Base-by-base conservation (phyloP, 2,888 invertebrate genomes). In the Drosophila colorata region DNA sequence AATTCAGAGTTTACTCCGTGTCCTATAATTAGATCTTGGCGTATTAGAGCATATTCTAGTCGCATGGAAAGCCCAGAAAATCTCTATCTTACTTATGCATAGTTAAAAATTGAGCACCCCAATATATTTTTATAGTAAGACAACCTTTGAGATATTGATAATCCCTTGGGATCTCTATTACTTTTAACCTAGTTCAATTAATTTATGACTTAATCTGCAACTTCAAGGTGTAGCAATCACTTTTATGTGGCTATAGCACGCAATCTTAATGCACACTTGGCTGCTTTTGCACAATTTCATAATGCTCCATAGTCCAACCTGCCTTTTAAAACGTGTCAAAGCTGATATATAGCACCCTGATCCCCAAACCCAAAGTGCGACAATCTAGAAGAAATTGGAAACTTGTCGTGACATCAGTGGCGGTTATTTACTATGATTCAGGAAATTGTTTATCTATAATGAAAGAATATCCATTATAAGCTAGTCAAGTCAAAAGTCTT, bases 351-450 rank as follows among this genome's bases (percentile, higher is more conserved):
- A 31, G 40, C 14, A 72, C 56, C n/a, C 48, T 74, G 74, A 68
- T 60, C 69, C 47, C 23, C 5, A 52, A 18, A 38, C 16, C 48
- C 18, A 48, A 65, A 16, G 28, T 43, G 18, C 43, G 0, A 1
- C 25, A 51, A 31, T 43, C 9, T 33, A 16, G 33, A 40, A 14
- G n/a, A 2, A 18, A 56, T n/a, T 53, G 5, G 18, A 37, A 49
- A 67, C 37, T 46, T 9, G 14, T 23, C 31, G 33, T 68, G 74
- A 71, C 55, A 66, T n/a, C n/a, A n/a, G 28, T 60, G 68, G 58
- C 55, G 59, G 2, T 28, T 28, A 28, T 28, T 28, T 28, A 9
- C 28, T 28, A 28, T 31, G 31, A 31, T 31, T 31, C 31, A 31
- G 11, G 11, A 11, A 11, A 4, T 11, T 31, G 9, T 37, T 7